phyloP scores from a whole-genome alignment of 2,113 vertebrate genomes.

The Petromus typicus region DNA sequence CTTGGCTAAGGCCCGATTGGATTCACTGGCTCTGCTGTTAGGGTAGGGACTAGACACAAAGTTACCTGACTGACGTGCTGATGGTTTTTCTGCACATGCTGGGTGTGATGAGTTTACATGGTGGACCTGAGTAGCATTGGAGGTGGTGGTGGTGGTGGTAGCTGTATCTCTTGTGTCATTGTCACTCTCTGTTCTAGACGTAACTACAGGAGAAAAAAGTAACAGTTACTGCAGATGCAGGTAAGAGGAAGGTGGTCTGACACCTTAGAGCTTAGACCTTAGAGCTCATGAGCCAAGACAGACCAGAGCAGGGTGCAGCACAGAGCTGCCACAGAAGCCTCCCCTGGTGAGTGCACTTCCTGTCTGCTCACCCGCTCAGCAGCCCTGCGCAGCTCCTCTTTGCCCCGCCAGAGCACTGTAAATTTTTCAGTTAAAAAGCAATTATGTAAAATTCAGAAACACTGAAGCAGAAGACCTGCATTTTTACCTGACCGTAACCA shows the following conservation, averaged over 20 bases:
- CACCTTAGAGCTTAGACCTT: not conserved
- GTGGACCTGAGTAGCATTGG: not conserved
- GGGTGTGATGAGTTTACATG: not conserved
- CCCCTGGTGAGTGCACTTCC: not conserved
- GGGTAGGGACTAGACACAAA: not conserved
- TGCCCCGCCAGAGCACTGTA: not conserved
- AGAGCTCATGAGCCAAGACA: not conserved
- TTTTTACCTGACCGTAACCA: not conserved
- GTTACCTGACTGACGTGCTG: slow-evolving; percentile 41
- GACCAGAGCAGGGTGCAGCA: not conserved
- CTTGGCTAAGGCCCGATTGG: not conserved
- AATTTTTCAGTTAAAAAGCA: not conserved
- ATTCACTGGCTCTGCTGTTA: not conserved
- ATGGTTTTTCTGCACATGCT: not conserved
- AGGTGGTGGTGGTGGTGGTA: not conserved
- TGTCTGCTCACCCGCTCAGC: not conserved
- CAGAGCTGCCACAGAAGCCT: not conserved
- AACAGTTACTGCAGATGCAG: not conserved
- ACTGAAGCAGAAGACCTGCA: not conserved
- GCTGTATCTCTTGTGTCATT: not conserved
- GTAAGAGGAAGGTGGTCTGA: not conserved
- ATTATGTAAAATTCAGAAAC: not conserved
- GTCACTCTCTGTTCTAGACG: not conserved
- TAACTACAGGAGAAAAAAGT: not conserved
- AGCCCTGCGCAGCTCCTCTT: not conserved